phyloP scores from a whole-genome alignment of 2,113 vertebrate species.

The Micromys minutus region DNA sequence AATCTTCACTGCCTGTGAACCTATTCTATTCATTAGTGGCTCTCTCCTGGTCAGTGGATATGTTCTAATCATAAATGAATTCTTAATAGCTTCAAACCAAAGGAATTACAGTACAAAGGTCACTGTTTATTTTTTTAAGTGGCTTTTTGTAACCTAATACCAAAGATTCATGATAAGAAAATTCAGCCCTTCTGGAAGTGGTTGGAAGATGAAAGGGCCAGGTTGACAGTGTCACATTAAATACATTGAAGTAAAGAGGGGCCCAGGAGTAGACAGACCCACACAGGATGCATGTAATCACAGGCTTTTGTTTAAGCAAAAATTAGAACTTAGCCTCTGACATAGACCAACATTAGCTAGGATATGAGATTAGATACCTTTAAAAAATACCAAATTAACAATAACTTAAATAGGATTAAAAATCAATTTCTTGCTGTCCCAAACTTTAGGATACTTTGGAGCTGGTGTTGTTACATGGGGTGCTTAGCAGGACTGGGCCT shows the following conservation, averaged over 20 bases:
- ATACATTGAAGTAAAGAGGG: slow-evolving; percentile 24
- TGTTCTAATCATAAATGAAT: slow-evolving; percentile 63
- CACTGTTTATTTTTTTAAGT: slow-evolving; percentile 75
- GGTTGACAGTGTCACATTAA: slow-evolving; percentile 44
- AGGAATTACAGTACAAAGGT: slow-evolving; percentile 67
- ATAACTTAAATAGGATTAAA: not conserved
- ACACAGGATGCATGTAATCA: not conserved
- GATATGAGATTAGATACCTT: not conserved
- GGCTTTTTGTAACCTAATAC: slow-evolving; percentile 64
- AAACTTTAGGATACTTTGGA: not conserved
- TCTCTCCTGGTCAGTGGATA: slow-evolving; percentile 36
- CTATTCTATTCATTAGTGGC: slow-evolving; percentile 66
- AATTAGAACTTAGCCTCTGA: not conserved
- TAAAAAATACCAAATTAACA: slow-evolving; percentile 16
- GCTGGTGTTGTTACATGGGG: not conserved
- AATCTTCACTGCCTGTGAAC: slow-evolving; percentile 70
- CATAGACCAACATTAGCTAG: not conserved
- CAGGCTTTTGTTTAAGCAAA: slow-evolving; percentile 46
- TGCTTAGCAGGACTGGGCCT: not conserved
- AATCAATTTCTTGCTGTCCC: not conserved
- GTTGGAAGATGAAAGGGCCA: slow-evolving; percentile 49
- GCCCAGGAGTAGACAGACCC: not conserved
- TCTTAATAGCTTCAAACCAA: slow-evolving; percentile 68
- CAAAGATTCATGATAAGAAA: slow-evolving; percentile 63
- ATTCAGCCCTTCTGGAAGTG: slow-evolving; percentile 37